Conservation (phyloP, 2,797 vertebrate genomes). For the Rhabdophis nuchalis region DNA sequence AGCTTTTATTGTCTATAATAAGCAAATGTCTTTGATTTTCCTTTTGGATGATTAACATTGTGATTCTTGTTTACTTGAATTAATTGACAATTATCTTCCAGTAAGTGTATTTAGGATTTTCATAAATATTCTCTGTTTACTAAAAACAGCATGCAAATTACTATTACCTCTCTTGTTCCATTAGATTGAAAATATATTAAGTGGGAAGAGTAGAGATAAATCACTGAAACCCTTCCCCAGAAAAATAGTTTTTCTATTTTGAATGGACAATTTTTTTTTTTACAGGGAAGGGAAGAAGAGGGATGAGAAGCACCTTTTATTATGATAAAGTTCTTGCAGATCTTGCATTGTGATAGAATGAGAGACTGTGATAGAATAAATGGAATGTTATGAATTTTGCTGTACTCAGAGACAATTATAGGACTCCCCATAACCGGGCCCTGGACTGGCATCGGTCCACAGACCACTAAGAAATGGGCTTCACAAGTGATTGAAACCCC, state of each 20-base stretch:
- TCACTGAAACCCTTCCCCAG: background rate
- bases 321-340: background rate
- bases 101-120: background rate
- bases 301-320: background rate
- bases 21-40: background rate
- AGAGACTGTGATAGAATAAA: too few relatives aligned
- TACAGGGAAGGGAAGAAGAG: too few relatives aligned
- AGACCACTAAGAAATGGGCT: background rate
- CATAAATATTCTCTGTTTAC: background rate
- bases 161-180: background rate
- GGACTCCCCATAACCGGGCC: background rate
- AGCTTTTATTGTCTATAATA: background rate
- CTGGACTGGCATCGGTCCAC: fast-evolving
- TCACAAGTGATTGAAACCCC: background rate
- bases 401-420: background rate
- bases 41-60: background rate
- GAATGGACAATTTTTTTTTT: background rate
- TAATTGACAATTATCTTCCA: background rate
- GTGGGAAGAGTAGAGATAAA: background rate
- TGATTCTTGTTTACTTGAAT: background rate
- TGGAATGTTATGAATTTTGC: background rate
- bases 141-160: background rate
- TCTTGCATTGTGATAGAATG: background rate
- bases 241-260: background rate
- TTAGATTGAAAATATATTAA: background rate